Evolutionary conservation across 2,797 vertebrate genomes (phyloP).

Genomic region (Falco cherrug): DNA sequence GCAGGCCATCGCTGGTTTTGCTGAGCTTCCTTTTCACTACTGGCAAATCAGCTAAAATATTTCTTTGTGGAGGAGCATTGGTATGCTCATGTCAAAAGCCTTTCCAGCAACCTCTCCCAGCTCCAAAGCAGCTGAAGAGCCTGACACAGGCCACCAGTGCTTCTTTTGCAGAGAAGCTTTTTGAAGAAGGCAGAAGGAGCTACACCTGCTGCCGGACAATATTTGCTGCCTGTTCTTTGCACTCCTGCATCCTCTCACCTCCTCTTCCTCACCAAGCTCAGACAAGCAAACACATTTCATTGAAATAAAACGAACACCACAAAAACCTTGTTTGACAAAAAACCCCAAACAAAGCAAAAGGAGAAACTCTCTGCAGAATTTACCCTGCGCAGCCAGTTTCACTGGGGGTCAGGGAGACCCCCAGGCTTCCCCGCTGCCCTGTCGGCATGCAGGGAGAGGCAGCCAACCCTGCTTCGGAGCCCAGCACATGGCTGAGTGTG

Average conservation of each 20-base stretch:
- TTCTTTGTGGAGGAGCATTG: background rate
- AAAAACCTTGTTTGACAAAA: background rate
- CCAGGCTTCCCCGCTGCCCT: fast-evolving
- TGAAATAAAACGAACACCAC: background rate
- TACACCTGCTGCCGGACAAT: background rate
- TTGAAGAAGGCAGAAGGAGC: background rate
- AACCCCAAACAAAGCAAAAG: background rate
- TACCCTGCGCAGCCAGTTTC: background rate
- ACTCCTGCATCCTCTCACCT: background rate
- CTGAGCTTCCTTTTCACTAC: background rate
- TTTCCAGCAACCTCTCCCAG: background rate
- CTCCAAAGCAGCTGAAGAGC: background rate
- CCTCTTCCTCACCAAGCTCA: background rate
- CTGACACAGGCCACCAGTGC: background rate
- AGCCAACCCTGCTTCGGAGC: background rate
- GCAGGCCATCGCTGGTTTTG: background rate
- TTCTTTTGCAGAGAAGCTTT: background rate
- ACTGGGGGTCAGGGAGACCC: background rate
- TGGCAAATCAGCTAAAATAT: background rate
- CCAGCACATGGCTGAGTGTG: fast-evolving
- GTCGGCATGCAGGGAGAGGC: background rate
- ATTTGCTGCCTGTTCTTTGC: background rate
- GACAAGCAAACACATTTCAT: background rate
- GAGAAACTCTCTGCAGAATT: background rate
- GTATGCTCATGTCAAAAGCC: background rate